Conservation (phyloP, 1,140 invertebrate species). For the Formica exsecta region DNA sequence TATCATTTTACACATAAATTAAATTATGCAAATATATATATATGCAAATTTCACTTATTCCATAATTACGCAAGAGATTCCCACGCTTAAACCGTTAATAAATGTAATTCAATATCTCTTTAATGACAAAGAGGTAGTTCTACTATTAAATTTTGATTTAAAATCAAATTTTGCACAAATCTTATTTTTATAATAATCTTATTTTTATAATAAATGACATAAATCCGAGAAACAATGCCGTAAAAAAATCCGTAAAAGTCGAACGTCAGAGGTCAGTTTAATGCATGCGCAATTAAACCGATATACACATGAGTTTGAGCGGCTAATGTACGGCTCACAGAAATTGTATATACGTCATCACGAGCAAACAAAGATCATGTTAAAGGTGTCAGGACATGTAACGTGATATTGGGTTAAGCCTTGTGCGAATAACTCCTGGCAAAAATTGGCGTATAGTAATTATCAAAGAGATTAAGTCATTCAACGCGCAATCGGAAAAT, state of each 20-base stretch:
- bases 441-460: conserved; percentile 21
- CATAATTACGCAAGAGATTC: background rate
- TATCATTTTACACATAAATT: conserved; percentile 6
- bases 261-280: background rate
- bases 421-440: background rate
- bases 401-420: conserved; percentile 48
- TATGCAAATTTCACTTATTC: conserved; percentile 4
- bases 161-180: background rate
- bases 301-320: background rate
- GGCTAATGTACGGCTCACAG: background rate
- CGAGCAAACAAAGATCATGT: conserved; percentile 36
- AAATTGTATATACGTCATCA: conserved; percentile 11
- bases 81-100: conserved; percentile 14
- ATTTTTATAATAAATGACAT: background rate
- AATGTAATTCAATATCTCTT: conserved; percentile 11
- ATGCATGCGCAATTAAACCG: conserved; percentile 23
- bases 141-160: background rate
- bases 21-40: background rate
- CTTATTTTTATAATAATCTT: background rate
- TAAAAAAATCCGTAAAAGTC: background rate
- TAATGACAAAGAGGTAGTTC: background rate
- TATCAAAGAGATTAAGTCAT: background rate
- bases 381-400: conserved; percentile 28
- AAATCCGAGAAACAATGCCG: background rate
- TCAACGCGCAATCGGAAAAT: background rate